Percentiles rank a stretch among this genome's conserved stretches.
These are phyloP conservation scores for Elachura formosa DNA, from an alignment of 2,113 vertebrate genomes.

Conservation along the genomic window DNA sequence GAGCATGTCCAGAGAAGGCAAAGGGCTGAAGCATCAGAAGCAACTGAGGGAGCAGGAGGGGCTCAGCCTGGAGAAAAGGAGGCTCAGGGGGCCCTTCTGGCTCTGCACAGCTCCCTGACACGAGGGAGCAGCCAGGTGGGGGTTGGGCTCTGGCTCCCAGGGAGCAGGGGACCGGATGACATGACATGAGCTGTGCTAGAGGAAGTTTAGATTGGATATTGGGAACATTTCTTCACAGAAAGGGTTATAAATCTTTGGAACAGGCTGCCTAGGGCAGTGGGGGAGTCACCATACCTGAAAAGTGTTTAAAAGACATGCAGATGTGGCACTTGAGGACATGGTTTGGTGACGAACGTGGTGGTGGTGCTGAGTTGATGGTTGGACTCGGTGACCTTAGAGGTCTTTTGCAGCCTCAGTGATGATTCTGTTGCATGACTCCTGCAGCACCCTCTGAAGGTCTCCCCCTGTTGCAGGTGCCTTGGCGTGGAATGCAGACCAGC, in stretches of 20 bases:
- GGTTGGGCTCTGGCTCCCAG: background rate
- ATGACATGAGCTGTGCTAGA: background rate
- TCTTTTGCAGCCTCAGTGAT: background rate
- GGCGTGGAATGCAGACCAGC: slow-evolving; percentile 97
- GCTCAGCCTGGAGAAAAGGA: background rate
- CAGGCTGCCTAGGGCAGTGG: background rate
- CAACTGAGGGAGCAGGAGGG: background rate
- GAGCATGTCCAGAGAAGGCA: background rate
- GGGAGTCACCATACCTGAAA: background rate
- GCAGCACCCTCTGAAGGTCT: rapidly evolving
- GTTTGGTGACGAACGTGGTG: background rate
- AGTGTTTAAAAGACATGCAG: background rate
- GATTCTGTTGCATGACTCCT: background rate
- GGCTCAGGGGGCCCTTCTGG: background rate
- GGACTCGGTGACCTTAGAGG: background rate
- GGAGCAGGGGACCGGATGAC: background rate
- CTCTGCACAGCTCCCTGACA: background rate
- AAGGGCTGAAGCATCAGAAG: background rate
- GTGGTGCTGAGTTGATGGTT: background rate
- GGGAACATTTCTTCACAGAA: background rate
- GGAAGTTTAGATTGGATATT: background rate
- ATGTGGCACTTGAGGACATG: background rate
- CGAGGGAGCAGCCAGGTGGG: background rate
- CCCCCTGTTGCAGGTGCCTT: slow-evolving; percentile 78
- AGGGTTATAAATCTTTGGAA: background rate